Base-by-base conservation (phyloP, 2,888 invertebrate species). In the Troilus luridus region DNA sequence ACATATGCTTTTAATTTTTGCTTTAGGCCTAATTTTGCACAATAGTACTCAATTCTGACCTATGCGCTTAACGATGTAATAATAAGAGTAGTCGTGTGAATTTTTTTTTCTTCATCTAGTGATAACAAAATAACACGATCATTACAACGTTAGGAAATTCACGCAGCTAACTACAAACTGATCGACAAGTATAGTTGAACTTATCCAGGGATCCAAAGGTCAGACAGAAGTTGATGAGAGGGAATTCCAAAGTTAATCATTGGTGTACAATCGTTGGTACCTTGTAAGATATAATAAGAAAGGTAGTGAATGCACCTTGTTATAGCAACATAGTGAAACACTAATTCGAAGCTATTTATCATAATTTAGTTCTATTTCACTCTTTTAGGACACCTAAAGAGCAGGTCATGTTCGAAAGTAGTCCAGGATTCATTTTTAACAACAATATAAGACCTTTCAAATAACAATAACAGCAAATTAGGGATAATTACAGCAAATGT, bases 161-260 rank as follows among this genome's bases (percentile, higher is more conserved):
- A 17, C 9, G 17, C 2, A 17, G 2, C 17, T 10, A 77, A 27
- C 41, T 77, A 41, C 41, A 77, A 41, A 27, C 27, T 72, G 27
- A 72, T 77, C 72, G 27, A 41, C 72, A 24, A 12, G 1, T 24
- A 8, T 14, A 67, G 24, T 77, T 19, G 72, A 41, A 3, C 7
- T 19, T 7, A 41, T 17, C 9, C 27, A 41, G n/a, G n/a, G 72
- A 19, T 27, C 27, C 14, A 77, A 77, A 77, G 72, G 72, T 77
- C 72, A 77, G 19, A 41, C 27, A 41, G 24, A 88, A 88, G 41
- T 88, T 88, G 88, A 88, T 88, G 88, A 62, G 62, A 88, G 88
- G 1, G 24, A 88, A 24, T 62, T 88, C 41, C 62, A 88, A 88
- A 60, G 41, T 88, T 59, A 60, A 88, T 88, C 88, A 88, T 88